Evolutionary conservation across 2,113 vertebrate species (phyloP), one percentile per base, ranked within the genome.

Genomic region (Hystrix cristata): DNA sequence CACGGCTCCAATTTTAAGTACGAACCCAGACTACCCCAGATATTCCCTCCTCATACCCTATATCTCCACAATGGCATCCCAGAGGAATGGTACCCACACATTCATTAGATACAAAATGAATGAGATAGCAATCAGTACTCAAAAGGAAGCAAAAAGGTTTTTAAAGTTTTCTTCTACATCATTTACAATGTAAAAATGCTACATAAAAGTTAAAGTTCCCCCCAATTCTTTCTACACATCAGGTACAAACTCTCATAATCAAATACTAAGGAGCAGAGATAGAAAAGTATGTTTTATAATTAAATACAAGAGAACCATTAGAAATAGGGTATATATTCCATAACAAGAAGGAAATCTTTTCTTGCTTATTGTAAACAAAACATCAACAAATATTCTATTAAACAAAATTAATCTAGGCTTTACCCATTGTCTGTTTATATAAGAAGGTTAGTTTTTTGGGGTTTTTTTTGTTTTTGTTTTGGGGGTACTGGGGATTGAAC

Each of bases 341-440:
- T 79, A 71, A 29, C 19, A 96, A 91, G 65, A 71, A 90, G 74
- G 31, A 87, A 97, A 90, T 72, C n/a, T 27, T 92, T 95, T 80
- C 48, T 90, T 96, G 8, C 51, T 64, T 93, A 83, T 4, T 79
- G 25, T 86, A 53, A 65, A 95, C 86, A 96, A 95, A 95, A 87
- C 76, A 87, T 43, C 23, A 95, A 86, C 62, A 95, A 71, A 87
- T 57, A 34, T 12, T 62, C 84, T 94, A 90, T 3, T 25, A 87
- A 90, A 90, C 29, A 92, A 96, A 80, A 89, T 18, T 87, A 78
- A 83, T 62, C 65, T 90, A 46, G 71, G 46, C 79, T 95, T 92
- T 83, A 91, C 59, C 53, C 60, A 96, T 19, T 43, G 67, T n/a
- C 34, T 90, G 46, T 46, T 92, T 81, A 89, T 11, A 95, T 25